phyloP scores from a whole-genome alignment of 2,113 vertebrate species.

The Pterocles burchelli region DNA sequence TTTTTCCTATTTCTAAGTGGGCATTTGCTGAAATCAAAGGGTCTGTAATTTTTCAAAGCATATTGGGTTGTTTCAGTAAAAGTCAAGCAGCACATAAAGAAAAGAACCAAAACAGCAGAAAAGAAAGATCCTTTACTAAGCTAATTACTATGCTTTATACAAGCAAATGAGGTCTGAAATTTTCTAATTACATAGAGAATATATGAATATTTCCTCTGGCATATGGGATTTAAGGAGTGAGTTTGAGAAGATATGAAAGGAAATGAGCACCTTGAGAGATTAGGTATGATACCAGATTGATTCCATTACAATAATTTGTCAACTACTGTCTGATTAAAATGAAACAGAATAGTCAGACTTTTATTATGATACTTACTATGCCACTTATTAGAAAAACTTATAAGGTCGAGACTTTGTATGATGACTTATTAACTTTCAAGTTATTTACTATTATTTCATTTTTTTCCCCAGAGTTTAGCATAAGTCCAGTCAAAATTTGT shows the following conservation, averaged over 20 bases:
- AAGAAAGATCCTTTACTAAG: slow-evolving; percentile 12
- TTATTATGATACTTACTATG: neutral
- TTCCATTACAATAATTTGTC: slow-evolving; percentile 26
- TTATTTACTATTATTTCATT: neutral
- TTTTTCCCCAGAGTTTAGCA: neutral
- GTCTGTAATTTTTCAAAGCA: neutral
- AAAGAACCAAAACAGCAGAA: neutral
- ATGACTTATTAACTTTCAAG: neutral
- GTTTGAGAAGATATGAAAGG: slow-evolving; percentile 24
- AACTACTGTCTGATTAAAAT: slow-evolving; percentile 21
- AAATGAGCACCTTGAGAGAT: slow-evolving; percentile 58
- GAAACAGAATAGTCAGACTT: neutral
- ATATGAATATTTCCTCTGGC: slow-evolving; percentile 53
- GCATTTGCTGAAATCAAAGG: neutral
- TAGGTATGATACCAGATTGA: neutral
- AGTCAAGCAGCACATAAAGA: neutral
- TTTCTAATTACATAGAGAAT: slow-evolving; percentile 63
- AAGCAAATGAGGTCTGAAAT: slow-evolving; percentile 18
- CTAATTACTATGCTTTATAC: neutral
- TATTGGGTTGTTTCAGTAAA: neutral
- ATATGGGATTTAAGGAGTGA: slow-evolving; percentile 27
- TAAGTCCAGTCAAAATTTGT: neutral
- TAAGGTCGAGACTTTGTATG: neutral
- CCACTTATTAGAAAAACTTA: neutral
- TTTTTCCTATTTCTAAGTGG: neutral